Evolutionary conservation across 2,888 invertebrate species (phyloP).

Genomic region (Cephus pygmeus): DNA sequence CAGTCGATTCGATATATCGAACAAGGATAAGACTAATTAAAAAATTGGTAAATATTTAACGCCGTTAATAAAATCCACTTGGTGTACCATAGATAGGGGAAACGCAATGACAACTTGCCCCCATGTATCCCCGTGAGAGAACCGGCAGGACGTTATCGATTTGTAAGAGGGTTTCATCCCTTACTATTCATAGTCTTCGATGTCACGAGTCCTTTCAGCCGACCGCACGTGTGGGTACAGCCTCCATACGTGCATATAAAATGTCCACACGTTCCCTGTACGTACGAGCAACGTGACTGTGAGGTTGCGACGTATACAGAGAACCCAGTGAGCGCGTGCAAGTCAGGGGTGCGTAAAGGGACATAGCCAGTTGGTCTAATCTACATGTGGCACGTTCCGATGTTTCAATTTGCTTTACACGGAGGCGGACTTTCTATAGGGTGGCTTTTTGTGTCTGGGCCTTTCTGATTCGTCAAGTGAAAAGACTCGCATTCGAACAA

Average conservation of each 20-base stretch:
- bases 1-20: too few relatives aligned
- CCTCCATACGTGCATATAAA: too few relatives aligned
- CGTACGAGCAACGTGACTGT: too few relatives aligned
- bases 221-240: slow-evolving; percentile 20
- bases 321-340: neutral
- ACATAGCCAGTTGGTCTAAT: slow-evolving; percentile 43
- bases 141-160: slow-evolving; percentile 42
- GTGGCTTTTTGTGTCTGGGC: slow-evolving; percentile 2
- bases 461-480: neutral
- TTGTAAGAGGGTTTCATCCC: slow-evolving; percentile 47
- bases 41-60: too few relatives aligned
- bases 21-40: too few relatives aligned
- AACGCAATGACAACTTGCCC: too few relatives aligned
- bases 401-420: slow-evolving; percentile 44
- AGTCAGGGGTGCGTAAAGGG: slow-evolving; percentile 4
- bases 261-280: too few relatives aligned
- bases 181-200: slow-evolving; percentile 54
- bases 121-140: slow-evolving; percentile 19
- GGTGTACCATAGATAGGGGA: neutral
- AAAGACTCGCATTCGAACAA: neutral
- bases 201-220: slow-evolving; percentile 58
- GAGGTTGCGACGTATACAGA: neutral
- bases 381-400: slow-evolving; percentile 43
- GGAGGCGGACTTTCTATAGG: slow-evolving; percentile 11
- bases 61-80: neutral